Evolutionary conservation across 2,113 vertebrate species (phyloP), one percentile per base, ranked within the genome.

Genomic region (Aptenodytes forsteri): DNA sequence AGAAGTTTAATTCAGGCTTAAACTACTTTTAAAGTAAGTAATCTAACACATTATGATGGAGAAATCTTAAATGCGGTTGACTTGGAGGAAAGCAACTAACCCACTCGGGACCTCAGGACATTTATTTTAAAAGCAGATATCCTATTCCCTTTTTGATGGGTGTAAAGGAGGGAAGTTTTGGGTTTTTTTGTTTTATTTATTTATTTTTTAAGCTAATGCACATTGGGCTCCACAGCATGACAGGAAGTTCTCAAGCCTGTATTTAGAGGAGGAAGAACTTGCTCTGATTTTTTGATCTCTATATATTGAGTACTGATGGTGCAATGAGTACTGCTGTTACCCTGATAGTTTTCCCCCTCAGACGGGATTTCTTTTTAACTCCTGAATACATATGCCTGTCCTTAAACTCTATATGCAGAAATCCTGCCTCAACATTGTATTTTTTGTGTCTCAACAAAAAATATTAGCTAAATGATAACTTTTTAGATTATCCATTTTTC

Each of bases 171-270:
- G 1, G 7, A 70, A 73, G 6, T 7, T 38, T 54, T 29, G n/a
- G 3, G 1, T 70, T 32, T 7, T 13, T 34, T 58, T n/a, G 23
- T n/a, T 1, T 34, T 32, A 5, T 21, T 14, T 49, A 1, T 40
- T 32, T 50, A 11, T 70, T 61, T 58, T 22, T 66, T 11, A 55
- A 75, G 5, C 19, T 22, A 40, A 82, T 16, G 7, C 25, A 20
- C 14, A 46, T 23, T 49, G 10, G 32, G 11, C 11, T 91, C 7
- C 42, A 73, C 19, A 77, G 3, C 10, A 42, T n/a, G 32, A 76
- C 2, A 87, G 18, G 20, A 87, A 70, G 8, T 72, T 90, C 52
- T 66, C 17, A 91, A 89, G 71, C 7, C 54, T 83, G 7, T 71
- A 27, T 61, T 83, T 50, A 72, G 19, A 77, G 17, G 20, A 76